phyloP scores from a whole-genome alignment of 2,888 invertebrate species.

The Polylopha cassiicola region DNA sequence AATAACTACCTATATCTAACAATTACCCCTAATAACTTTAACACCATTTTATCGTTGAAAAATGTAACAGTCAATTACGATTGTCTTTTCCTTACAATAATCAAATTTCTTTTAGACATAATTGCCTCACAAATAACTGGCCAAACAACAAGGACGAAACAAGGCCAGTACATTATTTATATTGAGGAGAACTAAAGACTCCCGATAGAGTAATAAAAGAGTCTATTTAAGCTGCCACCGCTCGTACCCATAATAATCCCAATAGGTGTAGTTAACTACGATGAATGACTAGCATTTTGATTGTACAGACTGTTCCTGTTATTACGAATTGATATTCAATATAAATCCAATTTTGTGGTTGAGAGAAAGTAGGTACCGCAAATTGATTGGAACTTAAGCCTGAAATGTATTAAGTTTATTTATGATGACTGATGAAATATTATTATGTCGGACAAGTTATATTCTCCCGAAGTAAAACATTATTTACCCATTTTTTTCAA shows the following conservation, averaged over 20 bases:
- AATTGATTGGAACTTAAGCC: too few relatives aligned
- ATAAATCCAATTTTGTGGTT: too few relatives aligned
- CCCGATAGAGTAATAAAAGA: slow-evolving; percentile 45
- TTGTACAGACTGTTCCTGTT: neutral
- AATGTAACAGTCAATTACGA: slow-evolving; percentile 3
- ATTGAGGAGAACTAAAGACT: slow-evolving; percentile 31
- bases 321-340: neutral
- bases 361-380: too few relatives aligned
- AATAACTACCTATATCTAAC: too few relatives aligned
- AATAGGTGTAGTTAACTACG: slow-evolving; percentile 26
- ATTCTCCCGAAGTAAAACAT: too few relatives aligned
- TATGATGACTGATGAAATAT: too few relatives aligned
- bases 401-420: too few relatives aligned
- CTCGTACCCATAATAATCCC: slow-evolving; percentile 25
- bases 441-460: too few relatives aligned
- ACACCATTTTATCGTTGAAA: too few relatives aligned
- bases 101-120: slow-evolving; percentile 19
- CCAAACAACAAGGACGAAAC: slow-evolving; percentile 32
- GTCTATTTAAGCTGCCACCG: slow-evolving; percentile 36
- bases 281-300: slow-evolving; percentile 9
- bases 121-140: slow-evolving; percentile 37
- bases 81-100: neutral
- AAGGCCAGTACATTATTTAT: slow-evolving; percentile 31
- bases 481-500: too few relatives aligned
- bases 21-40: too few relatives aligned